These are phyloP conservation scores for Lycocerus yunnanus DNA, from an alignment of 2,888 invertebrate species.

Conservation along the genomic window DNA sequence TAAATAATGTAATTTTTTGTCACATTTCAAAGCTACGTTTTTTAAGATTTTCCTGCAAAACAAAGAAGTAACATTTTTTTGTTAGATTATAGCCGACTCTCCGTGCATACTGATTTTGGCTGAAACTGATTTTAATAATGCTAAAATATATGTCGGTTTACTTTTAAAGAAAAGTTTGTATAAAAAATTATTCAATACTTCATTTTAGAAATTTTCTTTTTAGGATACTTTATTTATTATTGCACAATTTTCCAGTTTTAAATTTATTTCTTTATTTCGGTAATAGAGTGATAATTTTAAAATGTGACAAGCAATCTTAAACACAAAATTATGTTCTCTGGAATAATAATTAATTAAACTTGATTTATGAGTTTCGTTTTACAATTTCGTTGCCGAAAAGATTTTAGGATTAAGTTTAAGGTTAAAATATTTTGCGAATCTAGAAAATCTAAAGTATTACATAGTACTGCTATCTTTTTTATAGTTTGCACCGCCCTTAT, in stretches of 20 bases:
- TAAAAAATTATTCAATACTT: background rate
- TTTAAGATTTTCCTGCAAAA: background rate
- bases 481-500: constrained; percentile 30
- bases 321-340: background rate
- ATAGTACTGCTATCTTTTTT: constrained; percentile 32
- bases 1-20: background rate
- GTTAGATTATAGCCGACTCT: background rate
- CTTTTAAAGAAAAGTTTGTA: background rate
- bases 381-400: background rate
- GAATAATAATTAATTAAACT: background rate
- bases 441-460: constrained; percentile 16
- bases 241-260: background rate
- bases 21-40: background rate
- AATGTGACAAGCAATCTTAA: background rate
- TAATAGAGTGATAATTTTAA: background rate
- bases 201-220: background rate
- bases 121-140: background rate
- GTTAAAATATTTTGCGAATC: background rate
- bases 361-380: background rate
- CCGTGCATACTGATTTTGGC: background rate
- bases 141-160: background rate
- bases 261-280: background rate
- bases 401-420: background rate
- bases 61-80: background rate
- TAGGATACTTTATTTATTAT: background rate